Conservation (phyloP, 2,888 invertebrate species). For the Masnerella sp. region DNA sequence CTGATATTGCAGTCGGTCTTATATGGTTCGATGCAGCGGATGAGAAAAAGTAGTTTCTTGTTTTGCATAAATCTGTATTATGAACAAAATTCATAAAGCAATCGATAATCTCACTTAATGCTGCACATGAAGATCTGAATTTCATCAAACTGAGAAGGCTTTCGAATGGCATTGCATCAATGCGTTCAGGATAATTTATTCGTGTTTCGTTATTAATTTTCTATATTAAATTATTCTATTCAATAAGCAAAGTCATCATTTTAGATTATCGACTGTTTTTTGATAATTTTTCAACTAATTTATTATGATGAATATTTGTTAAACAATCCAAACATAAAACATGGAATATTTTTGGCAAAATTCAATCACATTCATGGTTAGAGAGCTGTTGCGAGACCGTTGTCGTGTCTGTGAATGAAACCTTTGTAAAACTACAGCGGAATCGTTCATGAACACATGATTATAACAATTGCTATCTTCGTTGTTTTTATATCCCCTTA, state of each 20-base stretch:
- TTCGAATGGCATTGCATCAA: neutral
- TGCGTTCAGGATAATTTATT: conserved; percentile 16
- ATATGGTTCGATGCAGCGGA: conserved; percentile 2
- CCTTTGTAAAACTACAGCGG: too few relatives aligned
- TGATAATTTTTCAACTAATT: too few relatives aligned
- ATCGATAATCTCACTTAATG: conserved; percentile 38
- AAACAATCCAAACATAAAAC: too few relatives aligned
- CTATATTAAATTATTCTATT: neutral
- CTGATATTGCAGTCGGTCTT: conserved; percentile 52
- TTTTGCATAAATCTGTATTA: conserved; percentile 40
- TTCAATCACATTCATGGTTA: too few relatives aligned
- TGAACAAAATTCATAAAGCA: conserved; percentile 27
- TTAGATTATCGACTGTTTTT: conserved; percentile 31
- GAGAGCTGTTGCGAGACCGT: too few relatives aligned
- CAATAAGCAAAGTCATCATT: too few relatives aligned
- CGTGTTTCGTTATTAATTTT: conserved; percentile 7
- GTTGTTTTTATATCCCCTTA: too few relatives aligned
- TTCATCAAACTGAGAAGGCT: conserved; percentile 13
- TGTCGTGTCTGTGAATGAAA: too few relatives aligned
- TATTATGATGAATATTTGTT: too few relatives aligned
- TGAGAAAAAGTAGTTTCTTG: conserved; percentile 19
- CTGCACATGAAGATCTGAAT: conserved; percentile 20
- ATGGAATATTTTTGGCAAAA: too few relatives aligned
- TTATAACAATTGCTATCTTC: too few relatives aligned
- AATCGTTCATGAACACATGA: too few relatives aligned